Evolutionary conservation across 64 coral and sea anemone genomes (phyloP).

Genomic region (Platygyra sinensis): DNA sequence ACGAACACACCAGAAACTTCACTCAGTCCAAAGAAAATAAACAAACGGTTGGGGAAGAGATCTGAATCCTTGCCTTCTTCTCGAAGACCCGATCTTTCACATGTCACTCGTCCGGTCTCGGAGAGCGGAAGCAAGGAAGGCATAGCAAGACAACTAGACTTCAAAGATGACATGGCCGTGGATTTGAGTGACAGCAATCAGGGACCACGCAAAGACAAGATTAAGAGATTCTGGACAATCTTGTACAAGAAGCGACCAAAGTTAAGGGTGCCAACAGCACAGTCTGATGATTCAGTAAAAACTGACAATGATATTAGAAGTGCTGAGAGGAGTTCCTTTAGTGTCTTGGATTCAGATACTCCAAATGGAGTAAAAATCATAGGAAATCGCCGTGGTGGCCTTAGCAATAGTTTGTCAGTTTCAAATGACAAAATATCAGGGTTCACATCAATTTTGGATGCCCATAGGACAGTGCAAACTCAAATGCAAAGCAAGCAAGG

Average conservation of each 20-base stretch:
- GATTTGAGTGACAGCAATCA: conserved; percentile 15
- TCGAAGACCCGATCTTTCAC: background rate
- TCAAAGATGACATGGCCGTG: conserved; percentile 60
- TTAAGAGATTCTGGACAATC: conserved; percentile 66
- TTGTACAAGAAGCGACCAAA: conserved; percentile 60
- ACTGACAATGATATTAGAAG: background rate
- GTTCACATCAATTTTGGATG: background rate
- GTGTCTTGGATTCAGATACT: background rate
- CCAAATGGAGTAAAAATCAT: background rate
- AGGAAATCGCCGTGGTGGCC: conserved; percentile 3
- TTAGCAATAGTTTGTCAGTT: conserved; percentile 1
- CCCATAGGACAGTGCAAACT: background rate
- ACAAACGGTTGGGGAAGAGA: background rate
- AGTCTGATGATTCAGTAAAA: background rate
- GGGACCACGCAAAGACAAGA: conserved; percentile 54
- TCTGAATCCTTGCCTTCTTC: conserved; percentile 31
- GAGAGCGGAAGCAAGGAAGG: background rate
- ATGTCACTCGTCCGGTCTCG: background rate
- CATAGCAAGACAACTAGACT: conserved; percentile 22
- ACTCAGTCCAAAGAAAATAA: conserved; percentile 1
- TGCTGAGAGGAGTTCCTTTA: background rate
- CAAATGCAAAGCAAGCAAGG: conserved; percentile 34
- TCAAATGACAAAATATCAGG: background rate
- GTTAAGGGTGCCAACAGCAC: background rate
- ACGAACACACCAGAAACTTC: background rate